These are phyloP conservation scores for Rynchops niger DNA, from an alignment of 2,113 vertebrate genomes.

Conservation along the genomic window DNA sequence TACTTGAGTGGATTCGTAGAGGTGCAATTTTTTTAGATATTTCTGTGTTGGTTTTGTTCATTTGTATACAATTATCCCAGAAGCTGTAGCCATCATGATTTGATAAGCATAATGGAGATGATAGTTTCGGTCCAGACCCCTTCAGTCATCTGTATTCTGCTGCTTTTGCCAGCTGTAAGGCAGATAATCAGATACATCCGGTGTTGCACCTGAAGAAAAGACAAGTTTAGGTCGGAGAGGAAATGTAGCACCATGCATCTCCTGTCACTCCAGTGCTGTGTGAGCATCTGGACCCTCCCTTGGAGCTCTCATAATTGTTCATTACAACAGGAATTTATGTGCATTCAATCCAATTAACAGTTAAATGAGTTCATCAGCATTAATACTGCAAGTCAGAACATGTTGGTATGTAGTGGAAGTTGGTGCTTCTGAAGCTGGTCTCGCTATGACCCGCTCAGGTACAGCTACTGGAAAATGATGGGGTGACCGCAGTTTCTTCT, in stretches of 20 bases:
- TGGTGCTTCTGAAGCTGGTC: not conserved
- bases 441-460: not conserved
- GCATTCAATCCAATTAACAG: not conserved
- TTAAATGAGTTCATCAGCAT: not conserved
- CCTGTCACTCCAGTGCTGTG: not conserved
- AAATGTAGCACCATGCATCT: not conserved
- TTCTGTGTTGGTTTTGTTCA: constrained; percentile 12
- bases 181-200: not conserved
- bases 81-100: not conserved
- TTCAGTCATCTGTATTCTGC: not conserved
- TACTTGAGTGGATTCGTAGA: not conserved
- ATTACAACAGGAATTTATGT: not conserved
- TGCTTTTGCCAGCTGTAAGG: not conserved
- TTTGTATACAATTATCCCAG: not conserved
- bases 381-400: not conserved
- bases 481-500: not conserved
- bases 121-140: not conserved
- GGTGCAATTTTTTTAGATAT: not conserved
- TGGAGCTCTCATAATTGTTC: not conserved
- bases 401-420: not conserved
- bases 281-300: not conserved
- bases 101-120: not conserved
- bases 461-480: not conserved
- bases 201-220: not conserved
- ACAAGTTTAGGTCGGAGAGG: not conserved